phyloP scores from a whole-genome alignment of 2,113 vertebrate genomes.

The Eulemur macaco region DNA sequence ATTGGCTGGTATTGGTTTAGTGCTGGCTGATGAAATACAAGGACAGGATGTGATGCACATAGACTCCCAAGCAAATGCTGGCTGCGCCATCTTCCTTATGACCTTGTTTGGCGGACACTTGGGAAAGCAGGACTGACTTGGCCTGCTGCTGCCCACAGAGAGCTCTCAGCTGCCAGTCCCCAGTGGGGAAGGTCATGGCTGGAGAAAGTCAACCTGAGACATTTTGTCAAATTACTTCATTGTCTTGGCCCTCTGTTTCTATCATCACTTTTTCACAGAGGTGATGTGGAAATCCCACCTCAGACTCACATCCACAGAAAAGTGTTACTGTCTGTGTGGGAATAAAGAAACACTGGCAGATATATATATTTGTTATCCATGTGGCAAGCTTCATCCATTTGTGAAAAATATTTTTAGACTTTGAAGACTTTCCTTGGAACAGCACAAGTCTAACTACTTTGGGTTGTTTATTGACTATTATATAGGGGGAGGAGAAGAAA shows the following conservation, averaged over 20 bases:
- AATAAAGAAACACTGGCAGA: background rate
- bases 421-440: background rate
- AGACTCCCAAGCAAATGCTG: too few relatives aligned
- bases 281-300: background rate
- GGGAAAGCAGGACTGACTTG: background rate
- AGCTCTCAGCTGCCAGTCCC: too few relatives aligned
- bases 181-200: background rate
- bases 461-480: background rate
- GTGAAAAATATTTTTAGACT: background rate
- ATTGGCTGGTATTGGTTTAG: background rate
- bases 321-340: background rate
- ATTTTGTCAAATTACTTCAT: background rate
- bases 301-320: background rate
- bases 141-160: rapidly evolving
- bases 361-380: background rate
- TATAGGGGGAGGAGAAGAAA: background rate
- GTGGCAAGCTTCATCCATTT: background rate
- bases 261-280: background rate
- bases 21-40: background rate
- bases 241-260: background rate
- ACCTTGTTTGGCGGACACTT: background rate
- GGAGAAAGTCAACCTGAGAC: background rate
- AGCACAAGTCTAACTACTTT: background rate
- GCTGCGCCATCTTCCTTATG: too few relatives aligned
- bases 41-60: too few relatives aligned